phyloP scores from a whole-genome alignment of 2,888 invertebrate genomes.

The Watsonalla binaria region DNA sequence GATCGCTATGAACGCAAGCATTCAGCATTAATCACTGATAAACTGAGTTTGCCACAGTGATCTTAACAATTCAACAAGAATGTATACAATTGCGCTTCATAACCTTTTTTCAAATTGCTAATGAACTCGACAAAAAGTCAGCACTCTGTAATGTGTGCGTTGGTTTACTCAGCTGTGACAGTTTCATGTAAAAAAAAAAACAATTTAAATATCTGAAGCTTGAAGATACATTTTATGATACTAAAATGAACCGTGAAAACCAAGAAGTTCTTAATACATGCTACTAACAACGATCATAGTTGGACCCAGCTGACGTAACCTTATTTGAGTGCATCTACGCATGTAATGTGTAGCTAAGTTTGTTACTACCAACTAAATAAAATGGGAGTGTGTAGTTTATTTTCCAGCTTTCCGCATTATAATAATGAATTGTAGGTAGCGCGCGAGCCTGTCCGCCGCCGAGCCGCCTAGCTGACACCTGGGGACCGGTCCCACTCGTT shows the following conservation, averaged over 20 bases:
- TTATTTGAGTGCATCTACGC: too few species aligned
- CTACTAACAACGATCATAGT: too few species aligned
- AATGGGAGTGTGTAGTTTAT: background rate
- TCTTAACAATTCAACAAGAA: conserved; percentile 1
- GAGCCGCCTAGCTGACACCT: conserved; percentile 49
- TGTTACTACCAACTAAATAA: background rate
- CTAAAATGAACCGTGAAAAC: too few species aligned
- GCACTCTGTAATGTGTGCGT: background rate
- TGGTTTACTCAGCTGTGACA: too few species aligned
- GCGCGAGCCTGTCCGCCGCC: conserved; percentile 46
- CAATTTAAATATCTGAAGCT: too few species aligned
- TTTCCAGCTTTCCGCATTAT: conserved; percentile 4
- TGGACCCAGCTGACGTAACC: too few species aligned
- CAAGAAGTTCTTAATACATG: too few species aligned
- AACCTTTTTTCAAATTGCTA: background rate
- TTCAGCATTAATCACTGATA: conserved; percentile 1
- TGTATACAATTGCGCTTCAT: background rate
- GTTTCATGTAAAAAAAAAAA: too few species aligned
- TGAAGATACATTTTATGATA: too few species aligned
- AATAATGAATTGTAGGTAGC: conserved; percentile 34
- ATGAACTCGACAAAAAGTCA: background rate
- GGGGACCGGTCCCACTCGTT: conserved; percentile 74
- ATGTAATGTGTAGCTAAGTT: too few species aligned
- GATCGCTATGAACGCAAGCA: background rate
- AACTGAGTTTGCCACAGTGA: conserved; percentile 1